Conservation (phyloP, 2,797 vertebrate species). For the Muraenolepis orangiensis region DNA sequence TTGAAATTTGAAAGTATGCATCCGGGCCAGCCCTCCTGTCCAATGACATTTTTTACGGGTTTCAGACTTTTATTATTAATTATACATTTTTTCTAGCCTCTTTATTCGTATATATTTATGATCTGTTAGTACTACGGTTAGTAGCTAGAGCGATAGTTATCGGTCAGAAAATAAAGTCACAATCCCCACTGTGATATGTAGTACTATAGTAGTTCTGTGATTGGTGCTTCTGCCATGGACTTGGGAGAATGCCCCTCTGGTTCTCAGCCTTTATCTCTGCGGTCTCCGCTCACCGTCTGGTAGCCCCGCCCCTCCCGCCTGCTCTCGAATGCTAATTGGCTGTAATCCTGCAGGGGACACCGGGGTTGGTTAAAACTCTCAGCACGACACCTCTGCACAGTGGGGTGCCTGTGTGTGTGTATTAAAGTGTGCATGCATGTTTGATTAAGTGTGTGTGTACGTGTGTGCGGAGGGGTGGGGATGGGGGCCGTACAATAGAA, state of each 20-base stretch:
- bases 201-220: too few species aligned
- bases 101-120: too few species aligned
- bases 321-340: constrained; percentile 50
- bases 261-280: constrained; percentile 1
- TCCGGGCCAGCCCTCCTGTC: too few species aligned
- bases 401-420: neutral
- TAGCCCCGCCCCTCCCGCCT: constrained; percentile 38
- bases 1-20: too few species aligned
- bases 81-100: too few species aligned
- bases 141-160: too few species aligned
- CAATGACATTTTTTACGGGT: too few species aligned
- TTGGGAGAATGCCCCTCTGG: neutral
- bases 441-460: neutral
- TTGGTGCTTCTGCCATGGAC: too few species aligned
- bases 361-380: constrained; percentile 54
- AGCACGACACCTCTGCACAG: constrained; percentile 24
- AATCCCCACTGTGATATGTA: too few species aligned
- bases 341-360: constrained; percentile 19
- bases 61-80: too few species aligned
- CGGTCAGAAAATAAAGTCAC: too few species aligned
- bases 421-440: neutral
- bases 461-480: neutral
- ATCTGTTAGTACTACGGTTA: too few species aligned
- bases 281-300: constrained; percentile 19
- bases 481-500: constrained; percentile 9